Base-by-base conservation (phyloP, 2,888 invertebrate species). In the Sinodicranocentrus sp. region DNA sequence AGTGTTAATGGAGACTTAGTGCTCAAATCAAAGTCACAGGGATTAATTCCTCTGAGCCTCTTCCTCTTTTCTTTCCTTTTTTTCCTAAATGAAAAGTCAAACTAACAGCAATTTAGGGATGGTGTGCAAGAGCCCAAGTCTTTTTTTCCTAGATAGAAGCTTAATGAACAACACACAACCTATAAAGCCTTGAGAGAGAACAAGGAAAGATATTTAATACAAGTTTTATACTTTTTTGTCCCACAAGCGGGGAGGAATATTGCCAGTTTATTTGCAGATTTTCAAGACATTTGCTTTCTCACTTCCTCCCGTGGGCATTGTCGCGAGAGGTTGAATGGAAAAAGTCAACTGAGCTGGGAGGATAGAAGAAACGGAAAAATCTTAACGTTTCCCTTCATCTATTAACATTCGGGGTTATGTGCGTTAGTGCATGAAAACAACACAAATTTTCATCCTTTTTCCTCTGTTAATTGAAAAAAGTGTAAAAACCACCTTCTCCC, bases 1-100 rank as follows among this genome's bases (percentile, higher is more conserved):
- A 87, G 85, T 85, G 85, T 87, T 86, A 88, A 88, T 88, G 87
- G 88, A 86, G 88, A 88, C 87, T 88, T 88, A 88, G 87, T 88
- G 88, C 87, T 86, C 84, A 86, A 88, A 88, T 88, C 88, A 88
- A 88, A 88, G 88, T 87, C 88, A 86, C 82, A 84, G 84, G 88
- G 88, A 88, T 88, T 88, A 88, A 88, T 88, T 88, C 85, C 86
- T 87, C 59, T 52, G 61, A 59, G 43, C n/a, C 73, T 73, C 57
- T 57, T 48, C 44, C 57, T 33, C 71, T n/a, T 26, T 25, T 26
- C 67, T 54, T 25, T 43, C 59, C 33, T 26, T 28, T 67, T 70
- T 73, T 71, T 76, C 86, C 85, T 87, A 85, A 88, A 85, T 86
- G 88, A 86, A 88, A 88, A 87, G 87, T 87, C 87, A 86, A 86